phyloP scores from a whole-genome alignment of 2,797 vertebrate species.

The Malurus splendens region DNA sequence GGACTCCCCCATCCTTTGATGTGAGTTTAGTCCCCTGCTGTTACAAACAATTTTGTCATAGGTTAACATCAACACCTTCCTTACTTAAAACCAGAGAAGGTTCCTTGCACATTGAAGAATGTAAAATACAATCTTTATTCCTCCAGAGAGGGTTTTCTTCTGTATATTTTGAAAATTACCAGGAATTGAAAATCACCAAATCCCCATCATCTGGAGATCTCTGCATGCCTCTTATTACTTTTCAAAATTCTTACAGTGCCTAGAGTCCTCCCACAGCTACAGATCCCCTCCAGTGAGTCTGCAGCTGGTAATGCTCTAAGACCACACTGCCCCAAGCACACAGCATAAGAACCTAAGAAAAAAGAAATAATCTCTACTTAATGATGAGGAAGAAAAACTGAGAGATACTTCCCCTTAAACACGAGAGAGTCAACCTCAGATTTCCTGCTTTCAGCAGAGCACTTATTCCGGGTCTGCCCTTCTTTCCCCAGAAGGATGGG shows the following conservation, averaged over 20 bases:
- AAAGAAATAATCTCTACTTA: not conserved
- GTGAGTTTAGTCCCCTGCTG: not conserved
- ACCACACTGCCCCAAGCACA: not conserved
- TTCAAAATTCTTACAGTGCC: not conserved
- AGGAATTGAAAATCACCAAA: not conserved
- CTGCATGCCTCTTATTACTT: not conserved
- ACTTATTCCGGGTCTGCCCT: not conserved
- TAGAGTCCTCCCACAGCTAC: not conserved
- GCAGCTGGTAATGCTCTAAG: not conserved
- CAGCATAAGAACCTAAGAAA: not conserved
- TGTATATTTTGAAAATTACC: not conserved
- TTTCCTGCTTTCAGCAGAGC: not conserved
- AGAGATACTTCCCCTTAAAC: not conserved
- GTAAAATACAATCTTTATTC: not conserved
- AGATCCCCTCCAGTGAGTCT: not conserved
- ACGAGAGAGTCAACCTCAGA: accelerated
- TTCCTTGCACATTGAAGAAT: not conserved
- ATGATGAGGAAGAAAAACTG: not conserved
- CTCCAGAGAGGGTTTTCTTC: not conserved
- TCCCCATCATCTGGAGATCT: not conserved
- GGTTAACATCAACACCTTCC: not conserved
- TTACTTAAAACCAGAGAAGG: not conserved
- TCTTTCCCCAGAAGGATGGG: not conserved
- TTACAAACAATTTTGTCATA: not conserved
- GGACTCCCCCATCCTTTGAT: not conserved